Percentiles rank a stretch among this genome's conserved stretches.
Conservation (phyloP, 2,888 invertebrate genomes). For the Pristionchus entomophagus region DNA sequence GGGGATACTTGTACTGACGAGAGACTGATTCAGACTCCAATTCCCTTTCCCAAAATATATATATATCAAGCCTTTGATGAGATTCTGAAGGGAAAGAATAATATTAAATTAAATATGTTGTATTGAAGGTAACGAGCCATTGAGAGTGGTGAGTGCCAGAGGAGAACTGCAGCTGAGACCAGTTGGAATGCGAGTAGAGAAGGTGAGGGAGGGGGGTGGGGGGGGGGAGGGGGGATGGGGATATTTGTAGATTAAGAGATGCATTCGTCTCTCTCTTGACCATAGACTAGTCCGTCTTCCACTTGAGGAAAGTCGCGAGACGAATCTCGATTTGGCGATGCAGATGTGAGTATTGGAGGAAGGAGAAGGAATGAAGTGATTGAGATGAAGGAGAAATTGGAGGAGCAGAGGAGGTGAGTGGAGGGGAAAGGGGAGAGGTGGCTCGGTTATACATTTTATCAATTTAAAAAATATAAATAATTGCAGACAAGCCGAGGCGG, state of each 20-base stretch:
- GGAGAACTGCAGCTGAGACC: background rate
- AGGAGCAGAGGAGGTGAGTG: background rate
- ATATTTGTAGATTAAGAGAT: too few relatives aligned
- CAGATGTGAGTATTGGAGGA: background rate
- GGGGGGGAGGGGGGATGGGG: too few relatives aligned
- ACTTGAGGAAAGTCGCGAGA: background rate
- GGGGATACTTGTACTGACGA: background rate
- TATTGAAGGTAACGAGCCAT: background rate
- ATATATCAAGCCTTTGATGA: too few relatives aligned
- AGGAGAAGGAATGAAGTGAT: background rate
- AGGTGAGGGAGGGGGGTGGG: too few relatives aligned
- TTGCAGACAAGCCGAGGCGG: background rate
- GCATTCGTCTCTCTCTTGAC: too few relatives aligned
- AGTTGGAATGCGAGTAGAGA: constrained; percentile 11
- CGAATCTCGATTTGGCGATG: background rate
- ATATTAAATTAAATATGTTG: background rate
- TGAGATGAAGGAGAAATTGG: background rate
- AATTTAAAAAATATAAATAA: too few relatives aligned
- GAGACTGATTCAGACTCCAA: too few relatives aligned
- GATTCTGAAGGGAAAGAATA: too few relatives aligned
- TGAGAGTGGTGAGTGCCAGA: background rate
- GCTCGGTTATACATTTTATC: too few relatives aligned
- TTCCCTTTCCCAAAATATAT: too few relatives aligned
- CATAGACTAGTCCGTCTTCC: background rate
- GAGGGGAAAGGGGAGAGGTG: background rate